Evolutionary conservation across 2,888 invertebrate species (phyloP), one percentile per base, ranked within the genome.

Genomic region (Acleris literana): DNA sequence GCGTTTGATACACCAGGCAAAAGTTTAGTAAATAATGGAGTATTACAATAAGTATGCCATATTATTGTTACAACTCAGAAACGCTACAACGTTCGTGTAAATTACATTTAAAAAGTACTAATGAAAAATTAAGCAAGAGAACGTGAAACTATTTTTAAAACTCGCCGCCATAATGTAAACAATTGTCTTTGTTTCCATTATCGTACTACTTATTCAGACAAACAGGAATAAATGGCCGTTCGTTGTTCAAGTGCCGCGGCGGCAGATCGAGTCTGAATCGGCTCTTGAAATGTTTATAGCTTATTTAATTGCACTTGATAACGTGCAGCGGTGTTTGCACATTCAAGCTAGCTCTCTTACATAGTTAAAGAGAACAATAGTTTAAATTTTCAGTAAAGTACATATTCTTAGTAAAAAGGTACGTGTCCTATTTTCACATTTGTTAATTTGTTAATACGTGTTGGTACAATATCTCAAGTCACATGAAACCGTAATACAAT

Each of bases 261-360:
- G 53, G 46, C 53, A 9, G 53, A 39, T 39, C 16, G 60, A 22
- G 17, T 39, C 60, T 54, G 64, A 55, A 53, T 64, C 46, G 54
- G 48, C 29, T 49, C 64, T 64, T 55, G 54, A 64, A 59, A 59
- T 64, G 64, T 64, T 64, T 64, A 64, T 64, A 55, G 64, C 39
- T 64, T 48, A 64, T 64, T 64, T 64, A 64, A 64, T 64, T 59
- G 54, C 59, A 59, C 59, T 64, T 59, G 43, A 59, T 54, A 43
- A 17, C 64, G 59, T 59, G 64, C 39, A 48, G 18, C 59, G 39
- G 39, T 64, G 33, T 59, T 59, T 59, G 48, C 54, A 25, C 39
- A 39, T 20, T 54, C 18, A 18, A 17, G 39, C 20, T 25, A 39
- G 18, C 39, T 18, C 39, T 54, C 54, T 39, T 20, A 43, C 46